Base-by-base conservation (phyloP, 2,797 vertebrate species). In the Muscicapa comitata region DNA sequence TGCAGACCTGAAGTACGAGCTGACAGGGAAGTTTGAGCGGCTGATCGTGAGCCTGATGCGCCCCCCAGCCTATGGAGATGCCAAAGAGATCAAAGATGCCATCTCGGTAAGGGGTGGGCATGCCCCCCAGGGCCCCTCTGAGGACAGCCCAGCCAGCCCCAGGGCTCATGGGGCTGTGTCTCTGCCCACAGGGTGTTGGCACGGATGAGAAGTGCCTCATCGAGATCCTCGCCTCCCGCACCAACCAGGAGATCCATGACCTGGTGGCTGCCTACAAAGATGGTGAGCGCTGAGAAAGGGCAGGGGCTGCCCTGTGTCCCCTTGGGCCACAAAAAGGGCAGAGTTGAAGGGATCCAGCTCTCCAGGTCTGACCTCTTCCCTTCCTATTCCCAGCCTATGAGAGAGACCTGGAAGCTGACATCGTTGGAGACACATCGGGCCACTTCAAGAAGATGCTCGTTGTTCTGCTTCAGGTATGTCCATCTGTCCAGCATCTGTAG, bases 401-500 rank as follows among this genome's bases (percentile, higher is more conserved):
- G 67, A 98, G 97, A 26, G 98, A 99, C 82, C 97, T 99, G 47
- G 99, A 99, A 96, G 98, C 98, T 33, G 99, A 98, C 38, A 17
- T 99, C 0, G 89, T 98, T 10, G 95, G 95, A 11, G 99, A 99
- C 87, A 99, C 99, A 4, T 99, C 99, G 0, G 99, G 99, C 74
- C 99, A 99, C 94, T 99, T 99, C 97, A 99, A 99, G 97, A 99
- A 99, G 98, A 99, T 99, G 99, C 98, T 99, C 0, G 67, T 99
- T 23, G 99, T 99, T 96, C 98, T 99, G 92, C 98, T 99, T 67
- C 99, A 99, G 99, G 99, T 99, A 33, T 73, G 96, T 96, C 82
- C 23, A 1, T 79, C 79, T 65, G 37, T 55, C 70, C 57, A 42
- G 67, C 1, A 0, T 18, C 75, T 58, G 15, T 23, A 19, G n/a